Base-by-base conservation (phyloP, 2,888 invertebrate species). In the Lasioglossum zephyrum region DNA sequence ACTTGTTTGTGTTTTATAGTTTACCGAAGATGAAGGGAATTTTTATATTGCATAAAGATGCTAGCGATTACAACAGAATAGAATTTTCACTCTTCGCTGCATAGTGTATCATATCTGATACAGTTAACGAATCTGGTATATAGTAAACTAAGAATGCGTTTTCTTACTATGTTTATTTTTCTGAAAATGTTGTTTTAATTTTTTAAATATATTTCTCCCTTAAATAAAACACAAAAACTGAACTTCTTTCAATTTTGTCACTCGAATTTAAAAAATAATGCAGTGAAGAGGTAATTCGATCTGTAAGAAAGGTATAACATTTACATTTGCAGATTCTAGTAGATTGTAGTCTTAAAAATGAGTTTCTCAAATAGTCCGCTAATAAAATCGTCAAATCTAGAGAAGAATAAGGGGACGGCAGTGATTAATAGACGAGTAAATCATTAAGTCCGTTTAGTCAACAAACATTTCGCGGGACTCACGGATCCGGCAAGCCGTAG, bases 381-480 rank as follows among this genome's bases (percentile, higher is more conserved):
- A 57, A 57, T n/a, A n/a, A 57, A 53, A 53, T 53, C 8, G 22
- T 2, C 22, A 22, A 53, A 53, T 8, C 9, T 57, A n/a, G 53
- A 31, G 31, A n/a, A 57, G 9, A 3, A 4, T 22, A 57, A 22
- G n/a, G n/a, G 3, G 57, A 53, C 53, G 9, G 8, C 8, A 22
- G 22, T 4, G 11, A 11, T 22, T 18, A 41, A 13, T n/a, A 11
- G 11, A 41, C 22, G 70, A 41, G n/a, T 11, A 41, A 39, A 41
- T 39, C n/a, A 22, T 44, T 5, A 44, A 39, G 31, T 11, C 41
- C 16, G 60, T 9, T 47, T 47, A 66, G 47, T 85, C 60, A 39
- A 8, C 6, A 78, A 53, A 72, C 70, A 63, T 39, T 39, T 79
- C 69, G 4, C 70, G 31, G 41, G 44, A 39, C 74, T 75, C 18